These are phyloP conservation scores for Drosophila paramelanica DNA, from an alignment of 2,888 invertebrate genomes.

Conservation along the genomic window DNA sequence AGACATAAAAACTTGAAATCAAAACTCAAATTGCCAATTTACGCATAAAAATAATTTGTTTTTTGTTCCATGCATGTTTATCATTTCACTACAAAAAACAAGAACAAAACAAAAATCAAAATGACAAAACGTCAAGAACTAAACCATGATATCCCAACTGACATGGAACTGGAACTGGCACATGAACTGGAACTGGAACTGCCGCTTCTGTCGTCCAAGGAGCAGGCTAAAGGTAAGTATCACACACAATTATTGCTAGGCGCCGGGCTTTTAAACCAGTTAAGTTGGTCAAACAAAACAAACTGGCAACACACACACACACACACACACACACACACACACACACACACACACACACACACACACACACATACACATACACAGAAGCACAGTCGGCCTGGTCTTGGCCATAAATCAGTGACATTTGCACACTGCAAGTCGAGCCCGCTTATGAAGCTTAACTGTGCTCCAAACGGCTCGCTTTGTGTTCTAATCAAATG, in stretches of 20 bases:
- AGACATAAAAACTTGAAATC: conserved; percentile 47
- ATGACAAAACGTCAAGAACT: conserved; percentile 57
- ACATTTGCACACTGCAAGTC: conserved; percentile 73
- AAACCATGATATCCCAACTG: conserved; percentile 39
- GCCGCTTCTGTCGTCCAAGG: conserved; percentile 64
- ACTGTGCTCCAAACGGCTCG: conserved; percentile 24
- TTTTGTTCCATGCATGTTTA: conserved; percentile 26
- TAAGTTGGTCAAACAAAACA: conserved; percentile 69
- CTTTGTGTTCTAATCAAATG: conserved; percentile 45
- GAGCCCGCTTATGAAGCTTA: conserved; percentile 29
- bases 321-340: conserved; percentile 27
- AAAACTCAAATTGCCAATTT: conserved; percentile 28
- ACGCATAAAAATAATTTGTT: conserved; percentile 54
- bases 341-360: conserved; percentile 27
- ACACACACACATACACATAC: too few relatives aligned
- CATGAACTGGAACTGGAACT: conserved; percentile 25
- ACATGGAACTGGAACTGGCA: conserved; percentile 22
- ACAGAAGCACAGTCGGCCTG: conserved; percentile 19
- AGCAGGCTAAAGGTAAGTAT: conserved; percentile 67
- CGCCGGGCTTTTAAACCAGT: conserved; percentile 71
- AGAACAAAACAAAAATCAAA: conserved; percentile 19
- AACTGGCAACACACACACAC: conserved; percentile 26
- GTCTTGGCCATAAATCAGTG: conserved; percentile 74
- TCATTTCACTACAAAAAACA: conserved; percentile 27
- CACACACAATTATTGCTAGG: conserved; percentile 36